Percentiles rank a stretch among this genome's conserved stretches.
Evolutionary conservation across 2,888 invertebrate genomes (phyloP).

Genomic region (Rosalia funebris): DNA sequence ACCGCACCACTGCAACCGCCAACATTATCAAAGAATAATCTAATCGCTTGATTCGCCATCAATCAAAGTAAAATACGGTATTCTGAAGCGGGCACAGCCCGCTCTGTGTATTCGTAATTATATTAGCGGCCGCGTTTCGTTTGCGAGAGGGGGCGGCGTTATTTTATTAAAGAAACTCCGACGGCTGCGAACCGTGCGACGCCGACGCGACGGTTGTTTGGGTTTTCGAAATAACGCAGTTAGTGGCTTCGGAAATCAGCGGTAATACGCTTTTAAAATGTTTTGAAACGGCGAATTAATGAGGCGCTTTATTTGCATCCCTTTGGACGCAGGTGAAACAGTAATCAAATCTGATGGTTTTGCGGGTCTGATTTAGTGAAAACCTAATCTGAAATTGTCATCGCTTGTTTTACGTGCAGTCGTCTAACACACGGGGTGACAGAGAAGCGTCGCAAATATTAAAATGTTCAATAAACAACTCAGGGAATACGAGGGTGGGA

Average conservation of each 20-base stretch:
- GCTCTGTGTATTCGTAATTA: constrained; percentile 31
- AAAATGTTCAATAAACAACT: too few relatives aligned
- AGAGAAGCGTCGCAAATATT: too few relatives aligned
- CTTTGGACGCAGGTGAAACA: too few relatives aligned
- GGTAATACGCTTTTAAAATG: background rate
- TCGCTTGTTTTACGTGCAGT: too few relatives aligned
- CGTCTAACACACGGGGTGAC: too few relatives aligned
- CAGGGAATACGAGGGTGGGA: too few relatives aligned
- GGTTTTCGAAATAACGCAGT: constrained; percentile 1
- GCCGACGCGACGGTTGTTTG: constrained; percentile 15
- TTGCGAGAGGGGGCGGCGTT: constrained; percentile 21
- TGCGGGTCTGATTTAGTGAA: too few relatives aligned
- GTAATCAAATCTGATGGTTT: too few relatives aligned
- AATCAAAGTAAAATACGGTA: constrained; percentile 41
- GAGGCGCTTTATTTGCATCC: too few relatives aligned
- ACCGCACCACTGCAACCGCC: constrained; percentile 33
- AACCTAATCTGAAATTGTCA: too few relatives aligned
- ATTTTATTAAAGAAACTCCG: constrained; percentile 32
- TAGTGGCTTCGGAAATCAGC: background rate
- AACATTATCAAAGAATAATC: constrained; percentile 39
- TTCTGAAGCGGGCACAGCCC: constrained; percentile 22
- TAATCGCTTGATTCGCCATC: constrained; percentile 41
- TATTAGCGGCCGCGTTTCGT: constrained; percentile 30
- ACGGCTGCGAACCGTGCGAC: constrained; percentile 22
- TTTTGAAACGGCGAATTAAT: constrained; percentile 3